Evolutionary conservation across 1,140 invertebrate genomes (phyloP), one percentile per base, ranked within the genome.

Genomic region (Cotesia chilonis): DNA sequence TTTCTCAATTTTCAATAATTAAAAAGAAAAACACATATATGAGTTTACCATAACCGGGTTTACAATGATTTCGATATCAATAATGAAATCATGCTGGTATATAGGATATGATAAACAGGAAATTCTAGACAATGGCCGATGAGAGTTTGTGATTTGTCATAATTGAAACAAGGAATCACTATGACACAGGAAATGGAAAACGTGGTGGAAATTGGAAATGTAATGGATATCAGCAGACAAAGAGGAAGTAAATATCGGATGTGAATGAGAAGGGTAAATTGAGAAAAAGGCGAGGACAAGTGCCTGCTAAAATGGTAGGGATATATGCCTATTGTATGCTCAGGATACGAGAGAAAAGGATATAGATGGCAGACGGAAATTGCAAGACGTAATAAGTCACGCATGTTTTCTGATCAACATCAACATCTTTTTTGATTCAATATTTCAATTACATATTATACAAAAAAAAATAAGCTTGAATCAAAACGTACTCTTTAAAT

Each of bases 141-240:
- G 66, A 54, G 66, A 68, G 57, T 38, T 35, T 55, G 66, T 36
- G 10, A 41, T 37, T 12, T 12, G 63, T 36, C 9, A 36, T 55
- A 51, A 51, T 67, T 14, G 28, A 38, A 51, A 20, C 61, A 36
- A 65, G 28, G 36, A 63, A 38, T 38, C 71, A 77, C 75, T 64
- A 74, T 14, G 20, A 66, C 51, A 78, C 82, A 82, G 85, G 83
- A 85, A 86, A 86, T 82, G 83, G 80, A 83, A 83, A 85, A 86
- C 85, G 83, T 85, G 83, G 85, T 84, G 85, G 84, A 87, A 87
- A 87, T 87, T 87, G 85, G 86, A 87, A 86, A 87, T 85, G 82
- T 82, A 81, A 85, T 85, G 79, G 76, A 84, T 81, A 79, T 20
- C 70, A 73, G 71, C 36, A 38, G 52, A 54, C 66, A 5, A 54